Evolutionary conservation across 2,888 invertebrate genomes (phyloP).

Genomic region (Tinea trinotella): DNA sequence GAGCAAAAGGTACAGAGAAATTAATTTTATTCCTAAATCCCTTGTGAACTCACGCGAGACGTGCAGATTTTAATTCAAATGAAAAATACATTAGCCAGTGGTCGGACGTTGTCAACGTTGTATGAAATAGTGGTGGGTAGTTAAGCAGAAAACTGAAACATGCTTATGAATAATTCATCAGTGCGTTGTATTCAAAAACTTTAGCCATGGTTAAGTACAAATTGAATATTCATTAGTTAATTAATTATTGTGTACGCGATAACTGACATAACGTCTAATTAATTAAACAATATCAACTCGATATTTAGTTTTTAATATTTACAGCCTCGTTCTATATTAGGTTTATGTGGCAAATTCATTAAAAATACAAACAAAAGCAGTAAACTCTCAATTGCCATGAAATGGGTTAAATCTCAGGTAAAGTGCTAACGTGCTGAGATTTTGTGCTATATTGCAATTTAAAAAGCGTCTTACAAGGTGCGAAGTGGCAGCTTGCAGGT

Average conservation of each 20-base stretch:
- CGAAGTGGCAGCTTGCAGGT: constrained; percentile 7
- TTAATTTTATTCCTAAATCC: background rate
- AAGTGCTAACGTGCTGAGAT: constrained; percentile 9
- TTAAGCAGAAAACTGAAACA: constrained; percentile 15
- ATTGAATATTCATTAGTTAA: constrained; percentile 13
- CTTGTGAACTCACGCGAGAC: background rate
- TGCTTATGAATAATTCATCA: constrained; percentile 10
- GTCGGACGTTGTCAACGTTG: constrained; percentile 4
- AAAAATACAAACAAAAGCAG: background rate
- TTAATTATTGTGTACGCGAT: constrained; percentile 2
- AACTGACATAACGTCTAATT: constrained; percentile 6
- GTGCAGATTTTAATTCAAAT: background rate
- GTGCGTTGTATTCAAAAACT: constrained; percentile 8
- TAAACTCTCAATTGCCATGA: background rate
- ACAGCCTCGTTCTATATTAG: no score
- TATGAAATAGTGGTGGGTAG: constrained; percentile 13
- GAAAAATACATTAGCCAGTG: background rate
- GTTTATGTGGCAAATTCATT: background rate
- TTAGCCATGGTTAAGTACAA: constrained; percentile 4
- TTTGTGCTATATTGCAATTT: constrained; percentile 6
- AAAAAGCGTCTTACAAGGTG: constrained; percentile 14
- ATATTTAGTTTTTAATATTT: background rate
- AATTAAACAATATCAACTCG: background rate
- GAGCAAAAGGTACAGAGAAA: background rate
- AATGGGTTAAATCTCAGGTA: constrained; percentile 12